Evolutionary conservation across 2,888 invertebrate species (phyloP).

Genomic region (Parnassius smintheus): DNA sequence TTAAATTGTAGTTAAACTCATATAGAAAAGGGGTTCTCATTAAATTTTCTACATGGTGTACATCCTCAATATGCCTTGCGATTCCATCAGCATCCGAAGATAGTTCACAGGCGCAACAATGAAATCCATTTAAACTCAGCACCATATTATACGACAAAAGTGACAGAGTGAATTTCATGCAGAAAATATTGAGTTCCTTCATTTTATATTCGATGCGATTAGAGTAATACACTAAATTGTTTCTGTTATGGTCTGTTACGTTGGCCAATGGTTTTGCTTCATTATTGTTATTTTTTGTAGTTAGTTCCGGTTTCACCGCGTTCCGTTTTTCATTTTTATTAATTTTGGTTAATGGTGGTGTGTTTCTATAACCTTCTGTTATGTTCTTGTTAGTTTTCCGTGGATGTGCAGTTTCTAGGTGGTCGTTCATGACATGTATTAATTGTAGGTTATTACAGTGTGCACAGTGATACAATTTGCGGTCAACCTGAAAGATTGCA

Average conservation of each 20-base stretch:
- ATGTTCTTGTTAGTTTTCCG: slow-evolving; percentile 13
- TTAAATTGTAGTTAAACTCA: slow-evolving; percentile 30
- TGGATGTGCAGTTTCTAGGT: slow-evolving; percentile 32
- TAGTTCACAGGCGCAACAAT: slow-evolving; percentile 5
- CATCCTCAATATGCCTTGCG: background rate
- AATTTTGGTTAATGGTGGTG: background rate
- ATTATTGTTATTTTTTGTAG: background rate
- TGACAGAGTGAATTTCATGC: slow-evolving; percentile 4
- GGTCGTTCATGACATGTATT: slow-evolving; percentile 32
- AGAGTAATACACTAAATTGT: background rate
- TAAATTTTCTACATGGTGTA: background rate
- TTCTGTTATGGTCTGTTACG: background rate
- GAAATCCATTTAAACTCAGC: background rate
- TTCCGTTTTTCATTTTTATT: background rate
- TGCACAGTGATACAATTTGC: slow-evolving; percentile 44
- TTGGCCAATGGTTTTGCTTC: background rate
- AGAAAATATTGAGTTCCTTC: slow-evolving; percentile 22
- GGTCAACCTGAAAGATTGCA: slow-evolving; percentile 39
- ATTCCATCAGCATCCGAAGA: background rate
- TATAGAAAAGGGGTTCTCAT: background rate
- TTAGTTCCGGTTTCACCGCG: background rate
- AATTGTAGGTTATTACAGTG: slow-evolving; percentile 46
- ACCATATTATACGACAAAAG: slow-evolving; percentile 16
- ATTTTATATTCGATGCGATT: slow-evolving; percentile 26
- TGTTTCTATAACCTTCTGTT: background rate